Percentiles rank a stretch among this genome's conserved stretches.
phyloP scores from a whole-genome alignment of 2,113 vertebrate genomes.

The Oncorhynchus keta region DNA sequence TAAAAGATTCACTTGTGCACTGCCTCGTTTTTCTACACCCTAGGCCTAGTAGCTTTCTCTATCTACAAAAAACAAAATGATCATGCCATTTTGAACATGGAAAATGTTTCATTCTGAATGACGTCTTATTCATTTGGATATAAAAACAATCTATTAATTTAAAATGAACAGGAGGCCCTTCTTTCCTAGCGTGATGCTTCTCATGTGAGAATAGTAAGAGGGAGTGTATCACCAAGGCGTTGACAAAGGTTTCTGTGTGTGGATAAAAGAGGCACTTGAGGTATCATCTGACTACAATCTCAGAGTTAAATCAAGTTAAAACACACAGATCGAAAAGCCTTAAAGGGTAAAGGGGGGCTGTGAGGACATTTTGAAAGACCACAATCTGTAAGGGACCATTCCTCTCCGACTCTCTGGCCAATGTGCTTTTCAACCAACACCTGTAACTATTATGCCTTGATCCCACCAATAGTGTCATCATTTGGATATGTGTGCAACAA shows the following conservation, averaged over 20 bases:
- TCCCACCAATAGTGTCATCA: no score
- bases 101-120: neutral
- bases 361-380: neutral
- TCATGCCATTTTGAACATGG: neutral
- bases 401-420: no score
- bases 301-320: conserved; percentile 47
- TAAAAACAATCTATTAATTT: neutral
- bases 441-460: no score
- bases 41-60: no score
- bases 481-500: no score
- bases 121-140: neutral
- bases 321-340: neutral
- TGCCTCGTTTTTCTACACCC: no score
- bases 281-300: conserved; percentile 59
- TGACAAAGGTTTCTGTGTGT: conserved; percentile 1
- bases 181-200: neutral
- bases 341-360: no score
- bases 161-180: neutral
- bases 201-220: conserved; percentile 31
- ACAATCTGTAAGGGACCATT: neutral
- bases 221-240: neutral
- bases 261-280: neutral
- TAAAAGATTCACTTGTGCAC: no score
- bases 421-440: no score
- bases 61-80: no score